Conservation (phyloP, 1,140 invertebrate genomes). For the Calycopis cecrops region DNA sequence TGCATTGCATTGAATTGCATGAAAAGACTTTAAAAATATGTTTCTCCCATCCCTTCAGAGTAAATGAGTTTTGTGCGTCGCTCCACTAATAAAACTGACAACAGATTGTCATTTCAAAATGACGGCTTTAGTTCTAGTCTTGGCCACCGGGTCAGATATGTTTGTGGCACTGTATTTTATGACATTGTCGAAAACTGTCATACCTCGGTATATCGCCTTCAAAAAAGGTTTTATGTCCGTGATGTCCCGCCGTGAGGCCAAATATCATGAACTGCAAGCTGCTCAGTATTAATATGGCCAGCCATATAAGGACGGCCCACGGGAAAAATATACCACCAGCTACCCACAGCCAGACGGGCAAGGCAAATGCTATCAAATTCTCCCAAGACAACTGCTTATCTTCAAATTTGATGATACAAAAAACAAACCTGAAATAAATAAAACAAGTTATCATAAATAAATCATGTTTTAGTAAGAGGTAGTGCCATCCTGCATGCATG, state of each 20-base stretch:
- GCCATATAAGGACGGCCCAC: constrained; percentile 73
- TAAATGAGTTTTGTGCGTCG: no score
- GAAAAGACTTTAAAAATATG: no score
- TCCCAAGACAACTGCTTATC: constrained; percentile 35
- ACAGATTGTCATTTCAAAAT: no score
- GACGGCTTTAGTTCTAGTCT: no score
- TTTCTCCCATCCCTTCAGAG: no score
- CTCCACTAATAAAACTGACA: no score
- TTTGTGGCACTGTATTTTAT: no score
- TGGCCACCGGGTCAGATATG: no score
- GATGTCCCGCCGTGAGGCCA: constrained; percentile 87
- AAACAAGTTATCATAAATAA: not conserved
- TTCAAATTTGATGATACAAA: constrained; percentile 26
- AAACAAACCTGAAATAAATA: constrained; percentile 32
- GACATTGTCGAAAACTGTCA: no score
- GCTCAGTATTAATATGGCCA: constrained; percentile 70
- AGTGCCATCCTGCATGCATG: not conserved
- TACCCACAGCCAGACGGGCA: constrained; percentile 52
- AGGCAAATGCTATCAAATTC: constrained; percentile 36
- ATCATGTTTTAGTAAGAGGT: no score
- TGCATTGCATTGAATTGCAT: no score
- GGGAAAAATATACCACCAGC: constrained; percentile 37
- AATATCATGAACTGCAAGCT: constrained; percentile 81
- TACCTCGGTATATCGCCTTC: constrained; percentile 84
- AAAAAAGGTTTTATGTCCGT: constrained; percentile 87